Conservation (phyloP, 2,888 invertebrate species). For the Nomada fabriciana region DNA sequence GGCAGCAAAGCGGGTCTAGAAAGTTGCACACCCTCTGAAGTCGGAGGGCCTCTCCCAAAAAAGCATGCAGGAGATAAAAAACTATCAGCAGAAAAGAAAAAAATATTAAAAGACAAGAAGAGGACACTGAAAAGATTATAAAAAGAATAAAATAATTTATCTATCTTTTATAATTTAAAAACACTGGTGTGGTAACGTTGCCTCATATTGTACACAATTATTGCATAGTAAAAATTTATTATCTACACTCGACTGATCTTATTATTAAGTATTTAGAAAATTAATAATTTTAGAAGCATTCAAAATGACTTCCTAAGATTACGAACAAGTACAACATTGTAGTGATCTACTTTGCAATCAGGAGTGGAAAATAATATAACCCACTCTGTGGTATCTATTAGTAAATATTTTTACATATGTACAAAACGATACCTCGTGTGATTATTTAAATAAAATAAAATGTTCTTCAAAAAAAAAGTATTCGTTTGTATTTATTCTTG, state of each 20-base stretch:
- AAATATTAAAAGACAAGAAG: slow-evolving; percentile 93
- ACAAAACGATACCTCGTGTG: slow-evolving; percentile 80
- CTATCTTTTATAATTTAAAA: slow-evolving; percentile 76
- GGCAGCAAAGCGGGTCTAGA: slow-evolving; percentile 84
- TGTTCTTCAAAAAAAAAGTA: slow-evolving; percentile 69
- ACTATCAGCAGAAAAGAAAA: slow-evolving; percentile 89
- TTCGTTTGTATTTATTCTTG: slow-evolving; percentile 4
- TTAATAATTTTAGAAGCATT: slow-evolving; percentile 67
- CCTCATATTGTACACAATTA: slow-evolving; percentile 78
- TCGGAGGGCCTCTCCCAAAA: slow-evolving; percentile 92
- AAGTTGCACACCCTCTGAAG: slow-evolving; percentile 82
- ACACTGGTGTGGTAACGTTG: slow-evolving; percentile 78
- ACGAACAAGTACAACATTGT: slow-evolving; percentile 65
- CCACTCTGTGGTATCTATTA: slow-evolving; percentile 69
- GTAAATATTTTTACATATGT: slow-evolving; percentile 83
- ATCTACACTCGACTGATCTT: slow-evolving; percentile 78
- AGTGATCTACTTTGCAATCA: slow-evolving; percentile 65
- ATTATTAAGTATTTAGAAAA: slow-evolving; percentile 74
- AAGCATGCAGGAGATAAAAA: slow-evolving; percentile 94
- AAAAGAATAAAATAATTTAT: slow-evolving; percentile 79
- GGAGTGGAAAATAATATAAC: slow-evolving; percentile 66
- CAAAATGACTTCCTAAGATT: slow-evolving; percentile 65
- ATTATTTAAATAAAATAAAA: slow-evolving; percentile 78
- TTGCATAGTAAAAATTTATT: slow-evolving; percentile 78
- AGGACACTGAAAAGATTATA: slow-evolving; percentile 94